Conservation (phyloP, 2,888 invertebrate species). For the Ametastegia equiseti region DNA sequence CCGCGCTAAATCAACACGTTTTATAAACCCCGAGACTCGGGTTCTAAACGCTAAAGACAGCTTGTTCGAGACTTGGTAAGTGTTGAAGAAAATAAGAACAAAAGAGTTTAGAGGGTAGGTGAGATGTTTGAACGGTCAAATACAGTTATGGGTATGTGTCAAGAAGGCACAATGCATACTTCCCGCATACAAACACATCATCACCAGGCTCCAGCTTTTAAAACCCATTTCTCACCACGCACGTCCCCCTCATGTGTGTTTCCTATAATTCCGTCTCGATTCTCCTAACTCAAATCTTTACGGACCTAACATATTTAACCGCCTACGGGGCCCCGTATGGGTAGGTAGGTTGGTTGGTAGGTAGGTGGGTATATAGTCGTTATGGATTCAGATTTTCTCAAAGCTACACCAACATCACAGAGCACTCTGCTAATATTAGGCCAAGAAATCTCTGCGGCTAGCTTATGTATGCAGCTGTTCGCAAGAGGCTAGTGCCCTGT, state of each 20-base stretch:
- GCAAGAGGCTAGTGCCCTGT: conserved; percentile 21
- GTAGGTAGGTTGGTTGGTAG: not conserved
- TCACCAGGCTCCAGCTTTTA: not conserved
- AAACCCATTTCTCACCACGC: conserved; percentile 30
- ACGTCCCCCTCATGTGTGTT: conserved; percentile 9
- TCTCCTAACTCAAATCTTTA: conserved; percentile 35
- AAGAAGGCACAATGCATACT: conserved; percentile 18
- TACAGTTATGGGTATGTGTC: conserved; percentile 41
- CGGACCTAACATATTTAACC: conserved; percentile 25
- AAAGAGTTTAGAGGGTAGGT: conserved; percentile 45
- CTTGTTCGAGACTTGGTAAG: conserved; percentile 37
- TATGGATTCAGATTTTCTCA: conserved; percentile 27
- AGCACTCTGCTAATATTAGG: conserved; percentile 33
- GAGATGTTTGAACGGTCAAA: conserved; percentile 40
- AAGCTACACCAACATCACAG: not conserved
- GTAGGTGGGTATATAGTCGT: conserved; percentile 12
- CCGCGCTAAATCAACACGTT: conserved; percentile 39
- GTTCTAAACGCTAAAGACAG: conserved; percentile 41
- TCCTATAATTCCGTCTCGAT: conserved; percentile 19
- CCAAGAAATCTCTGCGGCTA: conserved; percentile 18
- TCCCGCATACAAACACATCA: not conserved
- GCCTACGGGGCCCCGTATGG: not conserved
- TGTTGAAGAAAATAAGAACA: conserved; percentile 32
- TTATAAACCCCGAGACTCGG: conserved; percentile 8
- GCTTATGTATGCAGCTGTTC: conserved; percentile 7